Evolutionary conservation across 30 jellyfish, hydroid and myxozoan species (phyloP).

Genomic region (Hydractinia symbiolongicarpus): DNA sequence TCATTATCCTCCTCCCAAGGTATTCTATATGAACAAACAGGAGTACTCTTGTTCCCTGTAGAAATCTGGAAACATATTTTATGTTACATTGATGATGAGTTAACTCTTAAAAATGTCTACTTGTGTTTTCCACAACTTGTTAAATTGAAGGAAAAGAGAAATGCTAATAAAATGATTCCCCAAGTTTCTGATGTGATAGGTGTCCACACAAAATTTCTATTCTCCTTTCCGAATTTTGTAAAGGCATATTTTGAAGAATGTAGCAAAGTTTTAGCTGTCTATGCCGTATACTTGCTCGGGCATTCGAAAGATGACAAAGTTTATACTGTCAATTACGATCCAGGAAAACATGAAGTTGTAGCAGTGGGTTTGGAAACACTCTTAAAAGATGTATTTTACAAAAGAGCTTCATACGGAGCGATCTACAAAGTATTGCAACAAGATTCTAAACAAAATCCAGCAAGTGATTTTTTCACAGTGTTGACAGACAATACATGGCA

Average conservation of each 20-base stretch:
- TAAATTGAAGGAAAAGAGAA: neutral
- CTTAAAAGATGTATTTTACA: conserved; percentile 21
- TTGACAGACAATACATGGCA: conserved; percentile 33
- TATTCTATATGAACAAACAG: neutral
- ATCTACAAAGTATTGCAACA: conserved; percentile 32
- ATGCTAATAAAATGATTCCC: conserved; percentile 22
- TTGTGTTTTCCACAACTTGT: neutral
- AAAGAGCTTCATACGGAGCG: conserved; percentile 38
- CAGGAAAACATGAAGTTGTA: conserved; percentile 33
- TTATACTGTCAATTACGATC: conserved; percentile 43
- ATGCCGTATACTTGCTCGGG: conserved; percentile 48
- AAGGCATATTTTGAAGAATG: conserved; percentile 43
- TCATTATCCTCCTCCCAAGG: neutral
- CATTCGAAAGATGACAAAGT: conserved; percentile 26
- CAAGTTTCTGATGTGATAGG: conserved; percentile 29
- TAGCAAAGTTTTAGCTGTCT: conserved; percentile 54
- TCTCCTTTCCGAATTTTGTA: conserved; percentile 34
- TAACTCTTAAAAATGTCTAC: neutral
- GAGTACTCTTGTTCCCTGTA: conserved; percentile 15
- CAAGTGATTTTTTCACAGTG: conserved; percentile 31
- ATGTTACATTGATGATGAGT: conserved; percentile 14
- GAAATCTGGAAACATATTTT: conserved; percentile 43
- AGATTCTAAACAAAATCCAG: conserved; percentile 6
- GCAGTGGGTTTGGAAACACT: conserved; percentile 31
- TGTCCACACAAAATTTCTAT: conserved; percentile 28